Evolutionary conservation across 2,797 vertebrate species (phyloP), one percentile per base, ranked within the genome.

Genomic region (Syndactyla subalaris): DNA sequence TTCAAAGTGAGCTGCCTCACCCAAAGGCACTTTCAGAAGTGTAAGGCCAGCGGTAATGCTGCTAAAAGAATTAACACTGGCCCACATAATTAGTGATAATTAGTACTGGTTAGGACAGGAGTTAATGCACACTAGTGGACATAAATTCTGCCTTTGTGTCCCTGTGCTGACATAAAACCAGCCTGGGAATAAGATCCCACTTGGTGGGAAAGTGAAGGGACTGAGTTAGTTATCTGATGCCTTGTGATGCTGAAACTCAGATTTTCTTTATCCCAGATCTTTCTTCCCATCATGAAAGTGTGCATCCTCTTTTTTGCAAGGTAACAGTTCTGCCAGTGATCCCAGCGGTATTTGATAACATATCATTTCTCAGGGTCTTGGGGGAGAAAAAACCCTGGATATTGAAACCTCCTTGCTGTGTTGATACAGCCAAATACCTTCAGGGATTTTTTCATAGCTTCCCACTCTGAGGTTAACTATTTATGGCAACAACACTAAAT

Each of bases 31-130:
- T 95, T 94, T 92, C 52, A 67, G 93, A 94, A 95, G 83, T 46
- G 84, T 95, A 95, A 93, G 94, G 93, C 86, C 95, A 95, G 79
- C 2, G 1, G 76, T 93, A 90, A 90, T 3, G 5, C 71, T 59
- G 90, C 93, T 95, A 41, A 70, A 80, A 79, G 85, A 95, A 96
- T 97, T 96, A 95, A 95, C 93, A 95, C 85, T 78, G 77, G 92
- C 94, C 83, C 83, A 95, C 88, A 94, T 97, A 90, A 97, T 95
- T 95, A 94, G 90, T 0, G 0, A 55, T 93, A 94, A 96, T 97
- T 95, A 97, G 91, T 29, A 80, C 88, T 67, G 84, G 88, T 90
- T 95, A 94, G 90, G 77, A 95, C 84, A 92, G 90, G 88, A 96
- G 92, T 95, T 95, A 97, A 94, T 94, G 94, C 93, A 86, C 77